phyloP scores from a whole-genome alignment of 2,888 invertebrate genomes.

The Hartigia nigra region DNA sequence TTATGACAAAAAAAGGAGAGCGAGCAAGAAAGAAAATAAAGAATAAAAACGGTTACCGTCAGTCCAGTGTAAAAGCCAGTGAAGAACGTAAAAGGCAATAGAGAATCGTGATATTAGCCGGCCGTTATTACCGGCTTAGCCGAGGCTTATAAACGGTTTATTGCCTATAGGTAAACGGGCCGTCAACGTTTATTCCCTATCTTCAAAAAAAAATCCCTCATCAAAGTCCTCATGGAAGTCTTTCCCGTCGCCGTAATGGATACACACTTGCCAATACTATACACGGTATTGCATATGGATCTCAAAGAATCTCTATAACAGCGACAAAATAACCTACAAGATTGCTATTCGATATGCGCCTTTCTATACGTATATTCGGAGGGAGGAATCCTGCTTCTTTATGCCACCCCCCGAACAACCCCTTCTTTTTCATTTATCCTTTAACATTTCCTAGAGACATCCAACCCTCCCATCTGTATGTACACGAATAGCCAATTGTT shows the following conservation, averaged over 20 bases:
- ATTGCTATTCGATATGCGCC: not conserved
- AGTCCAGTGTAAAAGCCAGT: not conserved
- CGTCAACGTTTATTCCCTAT: conserved; percentile 5
- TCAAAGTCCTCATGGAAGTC: conserved; percentile 11
- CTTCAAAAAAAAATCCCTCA: not conserved
- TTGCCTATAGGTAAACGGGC: not conserved
- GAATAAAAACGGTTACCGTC: conserved; percentile 10
- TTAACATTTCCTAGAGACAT: not conserved
- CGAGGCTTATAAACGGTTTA: conserved; percentile 31
- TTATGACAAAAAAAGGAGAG: not conserved
- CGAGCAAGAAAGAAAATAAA: conserved; percentile 12
- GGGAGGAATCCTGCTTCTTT: not conserved
- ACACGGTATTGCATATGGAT: too few species aligned
- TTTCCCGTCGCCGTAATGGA: too few species aligned
- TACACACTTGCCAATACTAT: not conserved
- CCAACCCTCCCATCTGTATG: not conserved
- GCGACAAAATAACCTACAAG: not conserved
- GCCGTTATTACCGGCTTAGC: conserved; percentile 37
- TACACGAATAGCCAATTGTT: not conserved
- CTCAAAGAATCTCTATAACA: not conserved
- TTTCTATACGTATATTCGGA: not conserved
- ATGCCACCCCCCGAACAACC: not conserved
- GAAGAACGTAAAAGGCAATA: not conserved
- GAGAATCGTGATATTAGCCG: conserved; percentile 32
- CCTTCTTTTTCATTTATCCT: not conserved